Conservation (phyloP, 2,113 vertebrate species). For the Deroptyus accipitrinus region DNA sequence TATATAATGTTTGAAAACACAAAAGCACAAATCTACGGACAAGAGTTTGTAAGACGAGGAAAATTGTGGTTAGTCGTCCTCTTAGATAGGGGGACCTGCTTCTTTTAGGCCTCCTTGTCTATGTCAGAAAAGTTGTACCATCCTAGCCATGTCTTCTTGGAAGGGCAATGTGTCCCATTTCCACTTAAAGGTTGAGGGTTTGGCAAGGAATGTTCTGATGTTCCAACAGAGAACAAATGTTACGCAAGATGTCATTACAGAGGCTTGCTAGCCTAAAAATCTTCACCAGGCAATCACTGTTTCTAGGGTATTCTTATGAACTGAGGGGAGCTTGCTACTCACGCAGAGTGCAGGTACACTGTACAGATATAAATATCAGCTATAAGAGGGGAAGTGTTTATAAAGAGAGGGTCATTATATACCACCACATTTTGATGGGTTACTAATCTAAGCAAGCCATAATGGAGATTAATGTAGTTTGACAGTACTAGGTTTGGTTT, state of each 20-base stretch:
- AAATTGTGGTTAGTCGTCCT: background rate
- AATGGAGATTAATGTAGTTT: background rate
- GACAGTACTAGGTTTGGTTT: background rate
- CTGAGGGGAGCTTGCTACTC: background rate
- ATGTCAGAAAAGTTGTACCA: background rate
- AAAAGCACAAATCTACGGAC: background rate
- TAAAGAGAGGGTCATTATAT: background rate
- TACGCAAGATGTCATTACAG: conserved; percentile 31
- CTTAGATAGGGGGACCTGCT: background rate
- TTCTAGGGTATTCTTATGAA: background rate
- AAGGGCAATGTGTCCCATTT: conserved; percentile 14
- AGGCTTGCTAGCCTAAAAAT: background rate
- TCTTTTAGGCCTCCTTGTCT: background rate
- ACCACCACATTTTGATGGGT: background rate
- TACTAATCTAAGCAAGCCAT: background rate
- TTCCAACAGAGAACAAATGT: conserved; percentile 13
- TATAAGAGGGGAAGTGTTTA: background rate
- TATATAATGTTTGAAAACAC: conserved; percentile 16
- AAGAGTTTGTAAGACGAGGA: background rate
- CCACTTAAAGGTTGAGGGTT: conserved; percentile 6
- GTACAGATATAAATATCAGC: background rate
- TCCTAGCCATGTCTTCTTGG: background rate
- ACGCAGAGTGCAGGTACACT: background rate
- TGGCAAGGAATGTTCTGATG: conserved; percentile 22
- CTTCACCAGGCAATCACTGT: background rate